phyloP scores from a whole-genome alignment of 2,797 vertebrate genomes.

The Pachyuromys duprasi region DNA sequence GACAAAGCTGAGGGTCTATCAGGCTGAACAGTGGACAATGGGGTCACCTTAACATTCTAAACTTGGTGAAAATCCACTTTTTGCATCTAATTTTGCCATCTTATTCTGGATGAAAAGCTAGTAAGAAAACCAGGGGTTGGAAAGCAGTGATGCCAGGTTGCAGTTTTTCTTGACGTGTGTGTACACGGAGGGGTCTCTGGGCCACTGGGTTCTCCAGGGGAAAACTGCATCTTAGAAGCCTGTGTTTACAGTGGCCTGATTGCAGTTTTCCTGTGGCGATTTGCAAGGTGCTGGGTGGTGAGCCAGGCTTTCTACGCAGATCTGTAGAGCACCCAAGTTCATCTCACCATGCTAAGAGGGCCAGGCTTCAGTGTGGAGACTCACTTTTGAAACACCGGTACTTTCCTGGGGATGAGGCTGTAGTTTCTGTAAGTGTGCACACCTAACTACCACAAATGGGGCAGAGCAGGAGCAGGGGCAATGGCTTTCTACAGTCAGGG shows the following conservation, averaged over 20 bases:
- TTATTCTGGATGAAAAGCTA: not conserved
- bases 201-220: not conserved
- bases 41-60: not conserved
- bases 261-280: not conserved
- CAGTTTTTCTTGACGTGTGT: not conserved
- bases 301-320: not conserved
- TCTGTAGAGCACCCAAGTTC: not conserved
- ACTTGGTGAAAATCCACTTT: not conserved
- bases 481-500: slow-evolving; percentile 16
- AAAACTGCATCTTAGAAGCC: not conserved
- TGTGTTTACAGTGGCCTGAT: not conserved
- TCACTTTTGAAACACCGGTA: not conserved
- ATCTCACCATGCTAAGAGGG: accelerated
- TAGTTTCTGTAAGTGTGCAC: not conserved
- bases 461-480: slow-evolving; percentile 23
- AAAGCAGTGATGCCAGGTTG: not conserved
- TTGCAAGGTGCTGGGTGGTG: not conserved
- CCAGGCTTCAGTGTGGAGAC: not conserved
- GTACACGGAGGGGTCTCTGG: not conserved
- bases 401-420: slow-evolving; percentile 16
- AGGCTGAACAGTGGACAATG: not conserved
- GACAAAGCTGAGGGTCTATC: not conserved
- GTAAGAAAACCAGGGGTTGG: not conserved
- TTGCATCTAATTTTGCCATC: not conserved
- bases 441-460: not conserved